Evolutionary conservation across 2,797 vertebrate species (phyloP).

Genomic region (Stomatorhinus walkeri): DNA sequence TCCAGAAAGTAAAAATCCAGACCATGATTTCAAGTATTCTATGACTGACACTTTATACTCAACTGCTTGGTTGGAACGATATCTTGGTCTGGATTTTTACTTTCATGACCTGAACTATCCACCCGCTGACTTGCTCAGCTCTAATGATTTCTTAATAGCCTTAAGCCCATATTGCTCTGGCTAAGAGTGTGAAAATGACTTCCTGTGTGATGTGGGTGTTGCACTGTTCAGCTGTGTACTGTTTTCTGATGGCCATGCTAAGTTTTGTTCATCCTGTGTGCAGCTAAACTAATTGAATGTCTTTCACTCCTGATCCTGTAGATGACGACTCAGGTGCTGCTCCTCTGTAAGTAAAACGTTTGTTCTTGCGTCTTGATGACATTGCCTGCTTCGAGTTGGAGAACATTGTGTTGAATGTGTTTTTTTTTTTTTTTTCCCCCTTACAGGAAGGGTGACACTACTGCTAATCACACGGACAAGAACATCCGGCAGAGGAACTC

Average conservation of each 20-base stretch:
- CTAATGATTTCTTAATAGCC: neutral
- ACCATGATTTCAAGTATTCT: neutral
- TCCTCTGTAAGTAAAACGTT: slow-evolving; percentile 75
- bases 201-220: neutral
- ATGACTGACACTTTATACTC: neutral
- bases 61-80: neutral
- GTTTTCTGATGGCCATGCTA: neutral
- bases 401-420: neutral
- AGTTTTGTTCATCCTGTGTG: neutral
- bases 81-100: neutral
- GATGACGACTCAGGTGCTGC: slow-evolving; percentile 89
- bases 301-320: slow-evolving; percentile 39
- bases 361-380: neutral
- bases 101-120: neutral
- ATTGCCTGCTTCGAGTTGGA: neutral
- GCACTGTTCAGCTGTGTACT: neutral
- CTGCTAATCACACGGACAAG: slow-evolving; percentile 82
- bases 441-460: slow-evolving; percentile 81
- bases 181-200: neutral
- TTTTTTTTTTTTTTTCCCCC: neutral
- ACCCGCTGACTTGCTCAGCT: neutral
- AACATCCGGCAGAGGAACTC: slow-evolving; percentile 89
- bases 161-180: neutral
- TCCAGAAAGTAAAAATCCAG: neutral
- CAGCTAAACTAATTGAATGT: neutral